These are phyloP conservation scores for Schizotus pectinicornis DNA, from an alignment of 2,888 invertebrate genomes.

Conservation along the genomic window DNA sequence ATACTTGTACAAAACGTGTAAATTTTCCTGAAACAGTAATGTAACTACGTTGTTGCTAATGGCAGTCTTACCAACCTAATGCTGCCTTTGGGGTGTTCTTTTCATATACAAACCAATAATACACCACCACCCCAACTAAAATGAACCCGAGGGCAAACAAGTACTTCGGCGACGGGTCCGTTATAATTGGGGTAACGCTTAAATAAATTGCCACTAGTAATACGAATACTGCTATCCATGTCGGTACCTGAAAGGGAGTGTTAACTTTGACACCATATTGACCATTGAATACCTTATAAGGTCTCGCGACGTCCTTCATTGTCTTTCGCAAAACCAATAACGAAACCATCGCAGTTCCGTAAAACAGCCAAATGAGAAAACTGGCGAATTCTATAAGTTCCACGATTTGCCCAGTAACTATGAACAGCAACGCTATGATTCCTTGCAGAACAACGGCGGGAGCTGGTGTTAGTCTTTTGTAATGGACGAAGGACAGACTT, in stretches of 20 bases:
- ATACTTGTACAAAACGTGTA: conserved; percentile 69
- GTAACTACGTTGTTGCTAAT: conserved; percentile 7
- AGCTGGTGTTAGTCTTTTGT: conserved; percentile 75
- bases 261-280: not conserved
- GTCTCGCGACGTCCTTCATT: conserved; percentile 70
- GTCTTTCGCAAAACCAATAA: conserved; percentile 76
- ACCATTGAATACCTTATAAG: conserved; percentile 65
- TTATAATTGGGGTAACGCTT: conserved; percentile 75
- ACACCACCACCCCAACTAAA: conserved; percentile 70
- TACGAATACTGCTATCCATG: conserved; percentile 75
- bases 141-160: conserved; percentile 77
- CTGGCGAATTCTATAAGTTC: conserved; percentile 84
- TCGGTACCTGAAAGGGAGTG: conserved; percentile 65
- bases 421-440: conserved; percentile 72
- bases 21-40: conserved; percentile 64
- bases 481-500: conserved; percentile 79
- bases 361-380: conserved; percentile 88
- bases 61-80: conserved; percentile 64
- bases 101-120: conserved; percentile 77
- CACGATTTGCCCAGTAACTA: conserved; percentile 75
- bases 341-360: conserved; percentile 82
- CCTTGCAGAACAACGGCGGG: conserved; percentile 85
- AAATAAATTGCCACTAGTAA: conserved; percentile 74
- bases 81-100: conserved; percentile 65
- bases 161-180: conserved; percentile 78